phyloP scores from a whole-genome alignment of 2,888 invertebrate genomes.

The Hetaerina titia region DNA sequence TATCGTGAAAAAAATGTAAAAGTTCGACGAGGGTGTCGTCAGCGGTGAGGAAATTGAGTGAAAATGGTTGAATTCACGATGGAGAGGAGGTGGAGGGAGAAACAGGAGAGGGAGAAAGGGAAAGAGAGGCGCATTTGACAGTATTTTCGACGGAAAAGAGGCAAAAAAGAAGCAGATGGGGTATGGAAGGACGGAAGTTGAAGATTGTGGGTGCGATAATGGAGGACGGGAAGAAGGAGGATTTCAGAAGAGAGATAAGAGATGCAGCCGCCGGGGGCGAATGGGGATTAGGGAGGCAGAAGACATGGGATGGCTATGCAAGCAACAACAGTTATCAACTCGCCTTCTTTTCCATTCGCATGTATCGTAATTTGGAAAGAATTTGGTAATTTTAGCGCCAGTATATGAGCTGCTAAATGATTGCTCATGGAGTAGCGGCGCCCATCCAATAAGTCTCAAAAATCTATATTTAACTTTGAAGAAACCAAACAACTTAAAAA shows the following conservation, averaged over 20 bases:
- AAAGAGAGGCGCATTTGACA: neutral
- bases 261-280: neutral
- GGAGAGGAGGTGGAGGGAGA: neutral
- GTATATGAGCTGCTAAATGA: neutral
- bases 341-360: neutral
- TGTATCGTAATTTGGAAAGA: neutral
- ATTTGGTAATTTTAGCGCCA: neutral
- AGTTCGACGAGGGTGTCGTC: constrained; percentile 30
- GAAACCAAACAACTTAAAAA: neutral
- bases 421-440: neutral
- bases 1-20: neutral
- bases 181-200: constrained; percentile 14
- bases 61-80: constrained; percentile 25
- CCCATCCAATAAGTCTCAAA: neutral
- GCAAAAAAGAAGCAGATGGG: neutral
- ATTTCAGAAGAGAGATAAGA: neutral
- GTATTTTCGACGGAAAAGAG: neutral
- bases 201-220: constrained; percentile 18
- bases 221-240: neutral
- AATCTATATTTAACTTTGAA: neutral
- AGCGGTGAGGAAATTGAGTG: constrained; percentile 35
- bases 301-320: neutral
- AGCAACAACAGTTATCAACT: constrained; percentile 20
- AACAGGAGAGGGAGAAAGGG: neutral
- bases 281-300: neutral